A percentile compares a stretch with the other conserved stretches of the same genome.
These are phyloP conservation scores for Philopedon plagiatum DNA, from an alignment of 2,888 invertebrate species.

Conservation along the genomic window DNA sequence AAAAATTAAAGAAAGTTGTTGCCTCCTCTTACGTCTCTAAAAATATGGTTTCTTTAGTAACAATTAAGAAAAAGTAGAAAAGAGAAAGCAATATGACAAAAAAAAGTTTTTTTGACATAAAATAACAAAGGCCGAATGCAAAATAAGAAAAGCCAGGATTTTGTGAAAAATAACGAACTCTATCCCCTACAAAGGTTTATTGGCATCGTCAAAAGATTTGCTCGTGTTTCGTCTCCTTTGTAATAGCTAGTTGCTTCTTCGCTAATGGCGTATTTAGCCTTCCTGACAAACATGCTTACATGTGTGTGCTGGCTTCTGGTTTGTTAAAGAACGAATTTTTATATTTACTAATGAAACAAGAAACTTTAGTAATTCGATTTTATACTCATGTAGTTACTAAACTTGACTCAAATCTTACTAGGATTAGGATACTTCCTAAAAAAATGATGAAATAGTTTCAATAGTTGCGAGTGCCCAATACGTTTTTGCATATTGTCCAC, in stretches of 20 bases:
- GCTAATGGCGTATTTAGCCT: conserved; percentile 66
- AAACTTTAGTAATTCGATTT: neutral
- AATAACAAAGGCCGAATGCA: conserved; percentile 25
- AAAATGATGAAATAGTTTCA: too few species aligned
- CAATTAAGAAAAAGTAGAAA: neutral
- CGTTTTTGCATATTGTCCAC: too few species aligned
- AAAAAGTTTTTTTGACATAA: neutral
- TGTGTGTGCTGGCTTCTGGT: neutral
- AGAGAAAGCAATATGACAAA: neutral
- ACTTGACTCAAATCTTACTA: too few species aligned
- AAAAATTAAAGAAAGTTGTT: too few species aligned
- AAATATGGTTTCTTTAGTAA: neutral
- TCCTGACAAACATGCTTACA: conserved; percentile 16
- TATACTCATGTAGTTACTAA: too few species aligned
- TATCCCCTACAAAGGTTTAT: conserved; percentile 65
- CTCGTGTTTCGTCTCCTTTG: conserved; percentile 57
- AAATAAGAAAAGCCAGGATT: conserved; percentile 20
- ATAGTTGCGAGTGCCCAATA: too few species aligned
- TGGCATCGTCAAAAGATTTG: conserved; percentile 65
- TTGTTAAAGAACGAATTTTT: neutral
- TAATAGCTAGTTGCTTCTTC: conserved; percentile 63
- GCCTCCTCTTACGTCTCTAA: too few species aligned
- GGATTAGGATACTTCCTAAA: too few species aligned
- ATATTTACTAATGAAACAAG: neutral
- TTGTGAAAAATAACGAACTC: conserved; percentile 60